Conservation (phyloP, 2,797 vertebrate species). For the Peromyscus eremicus region DNA sequence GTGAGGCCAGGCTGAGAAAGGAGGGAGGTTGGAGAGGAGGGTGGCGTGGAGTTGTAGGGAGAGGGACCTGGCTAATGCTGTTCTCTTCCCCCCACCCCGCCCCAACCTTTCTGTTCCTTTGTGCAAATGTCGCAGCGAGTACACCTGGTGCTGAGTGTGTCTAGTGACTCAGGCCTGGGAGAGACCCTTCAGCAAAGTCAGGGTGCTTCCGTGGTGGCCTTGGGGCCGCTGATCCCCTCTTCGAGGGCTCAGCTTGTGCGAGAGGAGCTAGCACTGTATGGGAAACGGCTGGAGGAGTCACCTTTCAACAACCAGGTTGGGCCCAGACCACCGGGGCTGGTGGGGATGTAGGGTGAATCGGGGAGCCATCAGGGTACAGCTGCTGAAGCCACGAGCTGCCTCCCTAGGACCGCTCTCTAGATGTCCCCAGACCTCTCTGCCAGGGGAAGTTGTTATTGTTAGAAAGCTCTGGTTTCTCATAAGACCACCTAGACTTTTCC, state of each 20-base stretch:
- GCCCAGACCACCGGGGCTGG: neutral
- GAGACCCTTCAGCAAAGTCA: slow-evolving; percentile 88
- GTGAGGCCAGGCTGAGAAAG: neutral
- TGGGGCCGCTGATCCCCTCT: slow-evolving; percentile 89
- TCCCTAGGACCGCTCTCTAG: neutral
- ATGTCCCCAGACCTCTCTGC: neutral
- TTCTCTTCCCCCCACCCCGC: neutral
- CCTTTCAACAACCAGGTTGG: slow-evolving; percentile 95
- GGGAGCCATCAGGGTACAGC: neutral
- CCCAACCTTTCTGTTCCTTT: neutral
- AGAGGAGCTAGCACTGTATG: slow-evolving; percentile 90
- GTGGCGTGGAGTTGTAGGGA: neutral
- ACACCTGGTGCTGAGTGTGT: slow-evolving; percentile 91
- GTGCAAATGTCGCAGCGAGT: slow-evolving; percentile 87
- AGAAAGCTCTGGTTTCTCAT: neutral
- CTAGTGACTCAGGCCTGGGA: slow-evolving; percentile 86
- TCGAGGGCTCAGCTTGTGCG: slow-evolving; percentile 91
- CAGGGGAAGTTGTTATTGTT: neutral
- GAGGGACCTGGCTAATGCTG: neutral
- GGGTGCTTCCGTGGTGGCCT: slow-evolving; percentile 81
- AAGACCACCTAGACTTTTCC: neutral
- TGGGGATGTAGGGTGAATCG: neutral
- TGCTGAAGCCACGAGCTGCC: neutral
- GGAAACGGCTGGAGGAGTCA: slow-evolving; percentile 94
- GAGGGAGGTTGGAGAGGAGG: neutral